Evolutionary conservation across 37 sponge, comb jelly and placozoan genomes (phyloP).

Genomic region (Oopsacas minuta): DNA sequence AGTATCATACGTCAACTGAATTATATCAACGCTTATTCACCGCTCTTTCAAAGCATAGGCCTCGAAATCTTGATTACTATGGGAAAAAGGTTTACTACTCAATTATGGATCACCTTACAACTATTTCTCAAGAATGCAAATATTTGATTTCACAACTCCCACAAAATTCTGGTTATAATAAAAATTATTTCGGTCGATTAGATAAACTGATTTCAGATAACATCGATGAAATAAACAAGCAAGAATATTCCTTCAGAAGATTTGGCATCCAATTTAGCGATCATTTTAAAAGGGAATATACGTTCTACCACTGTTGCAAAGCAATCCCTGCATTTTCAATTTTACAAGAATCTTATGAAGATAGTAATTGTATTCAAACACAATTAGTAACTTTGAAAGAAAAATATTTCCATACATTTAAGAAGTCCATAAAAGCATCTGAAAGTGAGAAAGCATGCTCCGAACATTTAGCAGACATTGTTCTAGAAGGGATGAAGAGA

Average conservation of each 20-base stretch:
- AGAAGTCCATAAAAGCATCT: neutral
- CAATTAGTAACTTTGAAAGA: neutral
- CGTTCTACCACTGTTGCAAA: neutral
- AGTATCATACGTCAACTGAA: too few species aligned
- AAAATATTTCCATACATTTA: neutral
- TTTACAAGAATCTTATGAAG: neutral
- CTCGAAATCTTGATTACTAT: neutral
- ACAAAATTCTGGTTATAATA: neutral
- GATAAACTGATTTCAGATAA: neutral
- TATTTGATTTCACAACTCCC: neutral
- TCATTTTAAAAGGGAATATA: neutral
- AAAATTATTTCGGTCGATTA: neutral
- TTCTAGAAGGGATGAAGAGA: neutral
- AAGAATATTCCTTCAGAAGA: neutral
- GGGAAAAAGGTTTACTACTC: neutral
- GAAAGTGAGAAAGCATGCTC: neutral
- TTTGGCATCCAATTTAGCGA: neutral
- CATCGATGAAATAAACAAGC: neutral
- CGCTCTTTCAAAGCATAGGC: too few species aligned
- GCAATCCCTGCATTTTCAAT: neutral
- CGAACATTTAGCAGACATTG: neutral
- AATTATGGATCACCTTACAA: neutral
- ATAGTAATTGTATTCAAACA: neutral
- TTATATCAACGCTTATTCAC: too few species aligned
- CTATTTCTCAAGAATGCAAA: neutral